Conservation (phyloP, 2,888 invertebrate genomes). For the Elysia crispata region DNA sequence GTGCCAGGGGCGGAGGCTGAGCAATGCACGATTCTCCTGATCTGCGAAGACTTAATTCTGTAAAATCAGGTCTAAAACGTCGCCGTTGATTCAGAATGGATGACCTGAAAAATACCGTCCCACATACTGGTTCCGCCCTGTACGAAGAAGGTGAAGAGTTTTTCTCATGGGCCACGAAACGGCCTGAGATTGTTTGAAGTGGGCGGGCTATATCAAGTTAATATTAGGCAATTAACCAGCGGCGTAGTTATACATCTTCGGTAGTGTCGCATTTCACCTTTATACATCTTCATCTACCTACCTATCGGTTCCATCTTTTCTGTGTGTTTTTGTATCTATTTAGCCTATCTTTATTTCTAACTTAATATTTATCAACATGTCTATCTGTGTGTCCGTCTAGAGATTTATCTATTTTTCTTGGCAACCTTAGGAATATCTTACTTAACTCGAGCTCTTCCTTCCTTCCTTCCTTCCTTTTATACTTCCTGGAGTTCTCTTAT, state of each 20-base stretch:
- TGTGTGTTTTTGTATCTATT: constrained; percentile 12
- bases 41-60: no score
- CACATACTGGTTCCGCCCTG: no score
- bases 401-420: not conserved
- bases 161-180: no score
- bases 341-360: not conserved
- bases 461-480: not conserved
- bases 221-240: not conserved
- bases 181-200: no score
- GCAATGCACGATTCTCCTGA: no score
- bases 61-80: no score
- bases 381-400: not conserved
- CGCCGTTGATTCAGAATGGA: no score
- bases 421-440: not conserved
- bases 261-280: not conserved
- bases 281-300: not conserved
- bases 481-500: not conserved
- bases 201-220: no score
- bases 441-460: constrained; percentile 3
- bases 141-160: no score
- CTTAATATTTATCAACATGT: not conserved
- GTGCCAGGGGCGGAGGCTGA: no score
- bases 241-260: not conserved
- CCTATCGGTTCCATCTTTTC: not conserved
- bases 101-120: no score